Evolutionary conservation across 92 coral and sea anemone species (phyloP).

Genomic region (Epizoanthus scotinus): DNA sequence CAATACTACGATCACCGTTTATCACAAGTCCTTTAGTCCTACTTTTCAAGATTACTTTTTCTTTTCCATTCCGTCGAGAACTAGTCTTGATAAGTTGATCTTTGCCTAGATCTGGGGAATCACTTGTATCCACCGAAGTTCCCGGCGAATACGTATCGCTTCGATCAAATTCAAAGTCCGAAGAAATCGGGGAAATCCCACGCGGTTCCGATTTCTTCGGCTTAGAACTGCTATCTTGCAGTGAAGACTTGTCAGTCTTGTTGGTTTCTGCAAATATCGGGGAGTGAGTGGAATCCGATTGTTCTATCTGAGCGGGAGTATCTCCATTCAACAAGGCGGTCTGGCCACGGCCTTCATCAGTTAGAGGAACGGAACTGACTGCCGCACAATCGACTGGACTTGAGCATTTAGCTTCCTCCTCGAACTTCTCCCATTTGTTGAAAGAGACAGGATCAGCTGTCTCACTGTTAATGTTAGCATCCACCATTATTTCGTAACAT

Average conservation of each 20-base stretch:
- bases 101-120: background rate
- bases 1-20: slow-evolving; percentile 12
- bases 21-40: background rate
- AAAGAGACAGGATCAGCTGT: slow-evolving; percentile 37
- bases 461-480: slow-evolving; percentile 22
- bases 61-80: slow-evolving; percentile 5
- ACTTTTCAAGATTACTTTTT: background rate
- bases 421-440: slow-evolving; percentile 69
- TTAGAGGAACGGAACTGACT: slow-evolving; percentile 28
- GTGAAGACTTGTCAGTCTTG: background rate
- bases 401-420: slow-evolving; percentile 47
- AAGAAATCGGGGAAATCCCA: slow-evolving; percentile 8
- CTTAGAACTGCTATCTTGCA: background rate
- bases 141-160: background rate
- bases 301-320: background rate
- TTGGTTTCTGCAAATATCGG: background rate
- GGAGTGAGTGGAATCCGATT: background rate
- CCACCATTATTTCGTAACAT: slow-evolving; percentile 30
- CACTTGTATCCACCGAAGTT: background rate
- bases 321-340: slow-evolving; percentile 23
- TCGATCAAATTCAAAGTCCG: background rate
- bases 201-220: slow-evolving; percentile 7
- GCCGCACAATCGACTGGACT: slow-evolving; percentile 11
- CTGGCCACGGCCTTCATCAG: slow-evolving; percentile 5
- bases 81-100: slow-evolving; percentile 12